These are phyloP conservation scores for Volucella zonaria DNA, from an alignment of 2,888 invertebrate species.

Conservation along the genomic window DNA sequence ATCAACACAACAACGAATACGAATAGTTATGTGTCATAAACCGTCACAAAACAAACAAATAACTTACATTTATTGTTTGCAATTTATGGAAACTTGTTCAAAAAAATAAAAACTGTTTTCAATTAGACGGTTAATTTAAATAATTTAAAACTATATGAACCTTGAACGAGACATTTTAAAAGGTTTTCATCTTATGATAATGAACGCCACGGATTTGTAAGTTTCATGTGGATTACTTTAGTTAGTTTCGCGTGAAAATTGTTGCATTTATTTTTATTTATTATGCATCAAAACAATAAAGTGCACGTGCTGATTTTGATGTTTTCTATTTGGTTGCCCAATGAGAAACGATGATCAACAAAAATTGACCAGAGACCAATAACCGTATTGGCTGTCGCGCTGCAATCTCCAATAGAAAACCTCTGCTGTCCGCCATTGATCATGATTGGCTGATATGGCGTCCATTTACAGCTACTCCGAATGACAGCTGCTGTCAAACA, in stretches of 20 bases:
- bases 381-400: conserved; percentile 75
- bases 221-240: conserved; percentile 39
- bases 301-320: conserved; percentile 76
- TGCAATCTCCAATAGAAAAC: conserved; percentile 77
- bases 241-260: conserved; percentile 46
- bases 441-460: conserved; percentile 78
- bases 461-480: conserved; percentile 76
- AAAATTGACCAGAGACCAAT: conserved; percentile 76
- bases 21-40: neutral
- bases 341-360: conserved; percentile 77
- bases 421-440: conserved; percentile 77
- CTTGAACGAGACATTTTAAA: conserved; percentile 15
- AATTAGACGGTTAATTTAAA: conserved; percentile 43
- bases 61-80: conserved; percentile 12
- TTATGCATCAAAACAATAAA: conserved; percentile 72
- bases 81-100: neutral
- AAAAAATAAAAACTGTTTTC: conserved; percentile 29
- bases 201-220: conserved; percentile 25
- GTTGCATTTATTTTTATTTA: conserved; percentile 59
- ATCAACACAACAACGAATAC: no score
- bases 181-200: conserved; percentile 21
- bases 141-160: conserved; percentile 22
- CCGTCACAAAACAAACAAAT: neutral
- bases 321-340: conserved; percentile 75
- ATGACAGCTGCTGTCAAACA: conserved; percentile 69